A percentile compares a stretch with the other conserved stretches of the same genome.
Evolutionary conservation across 2,113 vertebrate genomes (phyloP).

Genomic region (Varanus komodoensis): DNA sequence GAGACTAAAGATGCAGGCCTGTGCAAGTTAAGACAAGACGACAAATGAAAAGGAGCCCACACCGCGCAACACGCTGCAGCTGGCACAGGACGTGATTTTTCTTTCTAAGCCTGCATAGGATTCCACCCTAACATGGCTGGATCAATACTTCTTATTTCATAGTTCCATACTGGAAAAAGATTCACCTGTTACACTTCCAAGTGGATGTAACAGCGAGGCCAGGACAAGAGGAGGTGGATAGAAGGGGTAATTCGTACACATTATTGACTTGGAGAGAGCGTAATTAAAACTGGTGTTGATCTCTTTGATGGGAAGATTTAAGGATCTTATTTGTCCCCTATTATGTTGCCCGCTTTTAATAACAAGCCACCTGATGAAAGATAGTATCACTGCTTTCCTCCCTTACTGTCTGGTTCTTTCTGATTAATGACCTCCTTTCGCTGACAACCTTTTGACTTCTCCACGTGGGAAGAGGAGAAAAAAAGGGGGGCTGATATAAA

Average conservation of each 20-base stretch:
- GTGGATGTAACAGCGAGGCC: too few relatives aligned
- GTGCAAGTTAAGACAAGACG: too few relatives aligned
- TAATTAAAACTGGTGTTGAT: constrained; percentile 25
- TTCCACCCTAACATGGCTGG: background rate
- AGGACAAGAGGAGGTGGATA: background rate
- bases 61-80: too few relatives aligned
- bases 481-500: background rate
- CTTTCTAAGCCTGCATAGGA: too few relatives aligned
- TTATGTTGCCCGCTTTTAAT: background rate
- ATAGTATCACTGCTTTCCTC: background rate
- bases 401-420: background rate
- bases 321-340: background rate
- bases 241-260: background rate
- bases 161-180: too few relatives aligned
- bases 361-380: constrained; percentile 6
- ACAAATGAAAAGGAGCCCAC: too few relatives aligned
- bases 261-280: background rate
- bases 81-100: too few relatives aligned
- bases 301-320: background rate
- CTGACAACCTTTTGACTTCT: constrained; percentile 28
- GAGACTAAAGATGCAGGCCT: too few relatives aligned
- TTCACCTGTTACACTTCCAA: background rate
- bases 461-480: background rate
- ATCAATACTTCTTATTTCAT: background rate
- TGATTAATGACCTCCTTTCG: constrained; percentile 26